Conservation (phyloP, 1,140 invertebrate genomes). For the Harlomillsia oculata region DNA sequence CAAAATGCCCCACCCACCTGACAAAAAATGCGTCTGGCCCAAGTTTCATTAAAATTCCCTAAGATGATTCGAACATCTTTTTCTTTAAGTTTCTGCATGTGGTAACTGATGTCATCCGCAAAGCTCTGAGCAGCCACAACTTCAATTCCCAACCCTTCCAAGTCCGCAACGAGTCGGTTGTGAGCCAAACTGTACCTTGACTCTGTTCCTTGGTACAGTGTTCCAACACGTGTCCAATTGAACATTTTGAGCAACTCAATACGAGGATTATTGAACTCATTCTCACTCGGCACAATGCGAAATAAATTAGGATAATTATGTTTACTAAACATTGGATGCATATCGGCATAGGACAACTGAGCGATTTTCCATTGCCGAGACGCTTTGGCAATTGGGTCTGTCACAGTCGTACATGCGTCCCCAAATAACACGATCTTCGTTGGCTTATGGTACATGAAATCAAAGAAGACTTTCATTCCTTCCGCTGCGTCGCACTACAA, state of each 20-base stretch:
- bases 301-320: constrained; percentile 93
- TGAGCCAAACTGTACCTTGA: constrained; percentile 83
- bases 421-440: constrained; percentile 88
- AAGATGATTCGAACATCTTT: constrained; percentile 92
- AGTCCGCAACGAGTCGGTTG: constrained; percentile 77
- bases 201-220: constrained; percentile 94
- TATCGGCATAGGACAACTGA: constrained; percentile 94
- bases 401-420: constrained; percentile 90
- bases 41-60: constrained; percentile 91
- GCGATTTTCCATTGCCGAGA: constrained; percentile 93
- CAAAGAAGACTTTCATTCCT: constrained; percentile 96
- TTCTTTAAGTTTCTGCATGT: constrained; percentile 73
- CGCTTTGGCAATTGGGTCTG: constrained; percentile 94
- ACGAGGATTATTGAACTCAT: constrained; percentile 87
- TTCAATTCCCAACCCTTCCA: constrained; percentile 69
- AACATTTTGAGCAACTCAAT: constrained; percentile 77
- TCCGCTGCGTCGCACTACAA: constrained; percentile 91
- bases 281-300: constrained; percentile 87
- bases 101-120: constrained; percentile 74
- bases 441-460: constrained; percentile 89
- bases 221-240: constrained; percentile 96
- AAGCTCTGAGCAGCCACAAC: constrained; percentile 89
- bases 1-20: constrained; percentile 50
- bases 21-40: constrained; percentile 89
- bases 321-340: constrained; percentile 93